Conservation (phyloP, 1,140 invertebrate genomes). For the Saccostrea glomerata region DNA sequence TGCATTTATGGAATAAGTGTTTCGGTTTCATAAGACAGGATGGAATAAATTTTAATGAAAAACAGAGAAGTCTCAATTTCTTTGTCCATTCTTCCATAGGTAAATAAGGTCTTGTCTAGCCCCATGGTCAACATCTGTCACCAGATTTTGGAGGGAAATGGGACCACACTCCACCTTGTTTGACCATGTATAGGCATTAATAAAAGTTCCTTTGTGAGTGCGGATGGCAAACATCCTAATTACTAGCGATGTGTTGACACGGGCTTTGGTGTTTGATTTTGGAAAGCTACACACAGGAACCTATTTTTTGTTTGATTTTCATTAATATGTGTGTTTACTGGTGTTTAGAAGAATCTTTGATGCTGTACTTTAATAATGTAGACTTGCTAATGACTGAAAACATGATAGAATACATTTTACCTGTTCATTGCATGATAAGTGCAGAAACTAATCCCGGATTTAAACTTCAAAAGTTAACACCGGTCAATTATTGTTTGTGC, state of each 20-base stretch:
- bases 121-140: slow-evolving; percentile 32
- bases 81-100: background rate
- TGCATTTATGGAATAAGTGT: too few relatives aligned
- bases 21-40: too few relatives aligned
- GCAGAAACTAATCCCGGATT: slow-evolving; percentile 31
- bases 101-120: background rate
- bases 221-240: slow-evolving; percentile 25
- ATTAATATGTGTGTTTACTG: slow-evolving; percentile 11
- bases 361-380: slow-evolving; percentile 3
- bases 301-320: slow-evolving; percentile 22
- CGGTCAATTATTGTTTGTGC: slow-evolving; percentile 22
- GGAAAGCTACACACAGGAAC: slow-evolving; percentile 10
- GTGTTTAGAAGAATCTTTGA: slow-evolving; percentile 8
- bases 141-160: slow-evolving; percentile 27
- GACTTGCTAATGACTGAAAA: background rate
- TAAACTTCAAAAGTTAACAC: slow-evolving; percentile 37
- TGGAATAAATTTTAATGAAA: too few relatives aligned
- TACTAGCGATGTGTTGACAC: background rate
- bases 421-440: background rate
- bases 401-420: background rate
- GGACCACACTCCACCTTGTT: slow-evolving; percentile 19
- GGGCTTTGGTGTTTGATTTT: slow-evolving; percentile 1
- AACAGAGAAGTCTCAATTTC: background rate
- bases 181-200: slow-evolving; percentile 31
- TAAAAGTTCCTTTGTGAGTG: background rate